phyloP scores from a whole-genome alignment of 2,888 invertebrate genomes.

The Abrostola triplasia region DNA sequence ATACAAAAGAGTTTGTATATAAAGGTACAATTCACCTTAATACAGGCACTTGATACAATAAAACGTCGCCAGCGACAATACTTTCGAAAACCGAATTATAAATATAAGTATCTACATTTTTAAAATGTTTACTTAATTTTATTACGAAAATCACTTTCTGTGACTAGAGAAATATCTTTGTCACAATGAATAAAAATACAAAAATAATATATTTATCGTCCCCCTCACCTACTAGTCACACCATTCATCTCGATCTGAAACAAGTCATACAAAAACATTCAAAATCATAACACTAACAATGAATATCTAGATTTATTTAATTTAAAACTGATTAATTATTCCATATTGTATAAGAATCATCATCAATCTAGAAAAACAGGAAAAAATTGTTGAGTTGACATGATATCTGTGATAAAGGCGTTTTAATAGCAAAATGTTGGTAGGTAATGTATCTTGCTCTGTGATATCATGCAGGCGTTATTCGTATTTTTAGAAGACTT shows the following conservation, averaged over 20 bases:
- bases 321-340: too few relatives aligned
- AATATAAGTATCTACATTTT: background rate
- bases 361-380: background rate
- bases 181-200: conserved; percentile 39
- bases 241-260: conserved; percentile 73
- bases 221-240: conserved; percentile 68
- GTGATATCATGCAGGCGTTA: background rate
- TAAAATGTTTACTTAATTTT: conserved; percentile 2
- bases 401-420: background rate
- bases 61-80: conserved; percentile 11
- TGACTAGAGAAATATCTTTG: conserved; percentile 41
- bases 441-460: background rate
- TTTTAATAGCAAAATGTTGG: background rate
- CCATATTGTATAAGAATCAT: too few relatives aligned
- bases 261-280: conserved; percentile 9
- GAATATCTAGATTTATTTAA: background rate
- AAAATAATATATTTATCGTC: conserved; percentile 7
- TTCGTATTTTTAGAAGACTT: background rate
- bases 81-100: background rate
- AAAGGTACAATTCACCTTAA: background rate
- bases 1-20: conserved; percentile 1
- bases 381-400: background rate
- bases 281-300: background rate
- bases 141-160: conserved; percentile 37
- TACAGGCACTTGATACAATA: conserved; percentile 7